These are phyloP conservation scores for Eremobia ochroleuca DNA, from an alignment of 2,888 invertebrate species.

Conservation along the genomic window DNA sequence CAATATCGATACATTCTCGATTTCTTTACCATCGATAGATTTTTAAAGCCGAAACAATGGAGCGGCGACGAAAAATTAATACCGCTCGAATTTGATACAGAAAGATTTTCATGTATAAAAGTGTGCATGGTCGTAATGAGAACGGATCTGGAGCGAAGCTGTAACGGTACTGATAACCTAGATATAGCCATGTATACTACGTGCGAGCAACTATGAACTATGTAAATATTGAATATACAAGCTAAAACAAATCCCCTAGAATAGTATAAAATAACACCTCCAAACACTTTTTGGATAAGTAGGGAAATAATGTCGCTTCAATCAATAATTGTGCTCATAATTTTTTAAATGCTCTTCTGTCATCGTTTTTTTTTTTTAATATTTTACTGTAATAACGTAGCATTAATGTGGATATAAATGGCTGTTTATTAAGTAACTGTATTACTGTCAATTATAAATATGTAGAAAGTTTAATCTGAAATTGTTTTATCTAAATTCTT, in stretches of 20 bases:
- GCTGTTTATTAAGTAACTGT: constrained; percentile 63
- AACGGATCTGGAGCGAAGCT: constrained; percentile 40
- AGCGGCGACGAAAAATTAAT: constrained; percentile 8
- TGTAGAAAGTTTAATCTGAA: constrained; percentile 42
- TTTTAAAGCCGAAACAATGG: constrained; percentile 9
- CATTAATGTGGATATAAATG: constrained; percentile 54
- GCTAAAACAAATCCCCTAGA: constrained; percentile 53
- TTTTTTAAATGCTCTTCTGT: constrained; percentile 11
- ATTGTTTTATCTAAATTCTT: constrained; percentile 44
- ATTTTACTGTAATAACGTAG: constrained; percentile 38
- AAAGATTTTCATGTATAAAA: constrained; percentile 21
- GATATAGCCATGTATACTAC: constrained; percentile 21
- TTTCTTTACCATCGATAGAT: not conserved
- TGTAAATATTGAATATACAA: constrained; percentile 60
- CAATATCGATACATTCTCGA: not conserved
- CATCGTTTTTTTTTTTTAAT: constrained; percentile 11
- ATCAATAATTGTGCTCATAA: constrained; percentile 34
- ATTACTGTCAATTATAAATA: constrained; percentile 67
- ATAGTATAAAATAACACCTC: constrained; percentile 57
- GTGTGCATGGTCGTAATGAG: not conserved
- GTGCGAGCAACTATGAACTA: constrained; percentile 24
- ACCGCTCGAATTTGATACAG: constrained; percentile 3
- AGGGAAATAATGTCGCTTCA: constrained; percentile 51
- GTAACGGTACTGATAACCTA: constrained; percentile 33
- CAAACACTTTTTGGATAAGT: constrained; percentile 65